phyloP scores from a whole-genome alignment of 2,888 invertebrate species.

The Papilio gigon region DNA sequence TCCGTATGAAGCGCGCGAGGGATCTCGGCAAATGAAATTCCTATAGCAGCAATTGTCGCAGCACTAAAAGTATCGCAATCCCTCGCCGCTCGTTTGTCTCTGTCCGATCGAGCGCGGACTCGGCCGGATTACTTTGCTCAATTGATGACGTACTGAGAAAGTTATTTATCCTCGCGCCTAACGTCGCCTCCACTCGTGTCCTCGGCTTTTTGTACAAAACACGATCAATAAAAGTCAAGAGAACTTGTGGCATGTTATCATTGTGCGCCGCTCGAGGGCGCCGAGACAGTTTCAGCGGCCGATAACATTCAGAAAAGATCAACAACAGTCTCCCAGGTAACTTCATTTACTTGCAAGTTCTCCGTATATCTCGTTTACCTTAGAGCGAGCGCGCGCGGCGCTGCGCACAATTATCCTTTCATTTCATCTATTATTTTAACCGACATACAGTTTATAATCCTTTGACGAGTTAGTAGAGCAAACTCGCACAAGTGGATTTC shows the following conservation, averaged over 20 bases:
- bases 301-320: conserved; percentile 53
- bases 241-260: not conserved
- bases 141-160: conserved; percentile 30
- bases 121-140: conserved; percentile 31
- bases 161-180: conserved; percentile 16
- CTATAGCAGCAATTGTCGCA: conserved; percentile 8
- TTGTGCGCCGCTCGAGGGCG: not conserved
- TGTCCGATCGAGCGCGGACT: conserved; percentile 26
- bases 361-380: conserved; percentile 64
- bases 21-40: conserved; percentile 14
- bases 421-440: conserved; percentile 56
- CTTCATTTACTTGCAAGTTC: conserved; percentile 66
- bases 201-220: conserved; percentile 8
- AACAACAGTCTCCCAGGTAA: conserved; percentile 44
- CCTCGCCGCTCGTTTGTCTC: conserved; percentile 26
- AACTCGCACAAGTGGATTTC: conserved; percentile 59
- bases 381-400: conserved; percentile 53
- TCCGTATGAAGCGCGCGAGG: not conserved
- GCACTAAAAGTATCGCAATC: conserved; percentile 16
- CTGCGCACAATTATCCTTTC: conserved; percentile 46
- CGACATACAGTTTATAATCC: conserved; percentile 66
- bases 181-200: not conserved
- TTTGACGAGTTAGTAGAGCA: conserved; percentile 56
- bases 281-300: conserved; percentile 27
- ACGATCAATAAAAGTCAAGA: not conserved